Conservation (phyloP, 2,797 vertebrate genomes). For the Tachyglossus aculeatus region DNA sequence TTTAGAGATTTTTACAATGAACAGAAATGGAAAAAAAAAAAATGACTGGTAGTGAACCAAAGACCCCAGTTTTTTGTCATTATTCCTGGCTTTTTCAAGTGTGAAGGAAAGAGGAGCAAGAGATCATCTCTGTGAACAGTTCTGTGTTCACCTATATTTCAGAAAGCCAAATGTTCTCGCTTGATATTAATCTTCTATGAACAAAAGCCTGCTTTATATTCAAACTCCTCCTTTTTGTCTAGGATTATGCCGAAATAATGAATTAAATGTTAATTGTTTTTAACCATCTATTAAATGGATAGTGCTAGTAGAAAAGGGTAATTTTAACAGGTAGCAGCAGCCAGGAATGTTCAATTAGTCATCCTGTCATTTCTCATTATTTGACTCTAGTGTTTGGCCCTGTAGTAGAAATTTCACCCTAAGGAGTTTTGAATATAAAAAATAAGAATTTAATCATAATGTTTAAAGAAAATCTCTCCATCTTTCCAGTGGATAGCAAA, state of each 20-base stretch:
- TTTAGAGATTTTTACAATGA: neutral
- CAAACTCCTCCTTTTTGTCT: neutral
- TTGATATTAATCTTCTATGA: neutral
- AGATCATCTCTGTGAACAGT: neutral
- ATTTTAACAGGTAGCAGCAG: neutral
- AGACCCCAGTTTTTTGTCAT: neutral
- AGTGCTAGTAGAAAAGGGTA: neutral
- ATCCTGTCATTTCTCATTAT: neutral
- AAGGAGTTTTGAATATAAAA: conserved; percentile 1
- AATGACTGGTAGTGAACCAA: too few species aligned
- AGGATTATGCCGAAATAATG: neutral
- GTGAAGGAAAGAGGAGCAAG: neutral
- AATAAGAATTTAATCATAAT: conserved; percentile 15
- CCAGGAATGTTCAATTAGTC: neutral
- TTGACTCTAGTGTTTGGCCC: neutral
- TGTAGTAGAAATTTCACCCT: neutral
- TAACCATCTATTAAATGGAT: neutral
- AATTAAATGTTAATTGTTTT: neutral
- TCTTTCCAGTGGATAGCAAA: neutral
- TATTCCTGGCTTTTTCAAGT: neutral
- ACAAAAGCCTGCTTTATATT: neutral
- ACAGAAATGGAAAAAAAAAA: too few species aligned
- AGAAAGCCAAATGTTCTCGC: neutral
- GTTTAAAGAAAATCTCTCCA: neutral
- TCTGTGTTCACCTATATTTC: neutral